These are phyloP conservation scores for Campoletis raptor DNA, from an alignment of 2,888 invertebrate species.

Conservation along the genomic window DNA sequence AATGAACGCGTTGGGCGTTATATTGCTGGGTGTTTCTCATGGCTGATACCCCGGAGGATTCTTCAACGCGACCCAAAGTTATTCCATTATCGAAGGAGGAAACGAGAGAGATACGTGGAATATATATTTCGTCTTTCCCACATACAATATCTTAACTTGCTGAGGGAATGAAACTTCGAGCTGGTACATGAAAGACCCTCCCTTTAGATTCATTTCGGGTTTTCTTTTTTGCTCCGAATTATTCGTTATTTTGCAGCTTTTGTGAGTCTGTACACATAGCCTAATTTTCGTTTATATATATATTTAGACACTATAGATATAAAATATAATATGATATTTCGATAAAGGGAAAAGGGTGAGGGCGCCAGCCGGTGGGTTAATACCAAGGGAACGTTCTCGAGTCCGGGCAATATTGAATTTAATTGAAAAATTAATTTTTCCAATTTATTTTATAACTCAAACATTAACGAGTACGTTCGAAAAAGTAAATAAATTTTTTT, in stretches of 20 bases:
- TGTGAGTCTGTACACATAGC: not conserved
- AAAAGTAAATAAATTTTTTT: not conserved
- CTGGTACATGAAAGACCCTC: conserved; percentile 13
- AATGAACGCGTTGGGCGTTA: conserved; percentile 27
- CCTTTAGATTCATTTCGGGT: conserved; percentile 37
- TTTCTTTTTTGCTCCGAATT: conserved; percentile 26
- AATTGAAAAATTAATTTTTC: not conserved
- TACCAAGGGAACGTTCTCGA: not conserved
- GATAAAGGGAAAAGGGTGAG: conserved; percentile 1
- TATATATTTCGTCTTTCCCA: conserved; percentile 36
- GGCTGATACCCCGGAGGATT: conserved; percentile 26
- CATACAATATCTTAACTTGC: conserved; percentile 13
- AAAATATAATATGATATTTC: not conserved
- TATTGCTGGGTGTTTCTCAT: conserved; percentile 9
- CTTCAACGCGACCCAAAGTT: conserved; percentile 37
- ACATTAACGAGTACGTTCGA: not conserved
- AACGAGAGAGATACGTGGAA: conserved; percentile 29
- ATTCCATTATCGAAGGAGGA: conserved; percentile 57
- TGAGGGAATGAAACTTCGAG: conserved; percentile 25
- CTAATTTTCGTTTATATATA: not conserved
- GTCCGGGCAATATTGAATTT: not conserved
- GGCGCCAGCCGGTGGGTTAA: conserved; percentile 26
- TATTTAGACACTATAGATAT: not conserved
- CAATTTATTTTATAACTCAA: not conserved
- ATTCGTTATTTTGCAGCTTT: conserved; percentile 33